Base-by-base conservation (phyloP, 2,113 vertebrate genomes). In the Azemiops feae region DNA sequence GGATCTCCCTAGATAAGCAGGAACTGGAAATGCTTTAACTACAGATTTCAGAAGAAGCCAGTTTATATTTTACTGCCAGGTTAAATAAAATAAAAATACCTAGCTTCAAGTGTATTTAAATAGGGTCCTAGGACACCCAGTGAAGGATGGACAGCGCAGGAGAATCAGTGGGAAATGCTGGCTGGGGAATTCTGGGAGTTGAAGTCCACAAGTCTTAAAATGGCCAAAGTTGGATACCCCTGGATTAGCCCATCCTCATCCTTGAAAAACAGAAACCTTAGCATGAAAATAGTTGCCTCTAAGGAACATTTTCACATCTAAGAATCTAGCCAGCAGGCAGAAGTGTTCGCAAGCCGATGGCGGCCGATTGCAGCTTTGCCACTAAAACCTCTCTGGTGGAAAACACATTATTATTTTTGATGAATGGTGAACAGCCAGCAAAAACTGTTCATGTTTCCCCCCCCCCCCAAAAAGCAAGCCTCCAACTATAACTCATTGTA, bases 341-440 rank as follows among this genome's bases (percentile, higher is more conserved):
- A 14, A 93, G 7, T 54, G 5, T 0, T 1, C 43, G 45, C 30
- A 7, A 92, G 93, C 86, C 0, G 0, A 14, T 74, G 53, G 52
- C 11, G 39, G 95, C 23, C 86, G 34, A 1, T 57, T 93, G 95
- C 92, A 94, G 47, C 0, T 87, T 89, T 90, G 55, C 94, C 52
- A 89, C 94, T 58, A n/a, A 91, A 89, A 93, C 92, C 39, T 94
- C 58, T n/a, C 54, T 94, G n/a, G 88, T 92, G 87, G 94, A 81
- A 93, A 95, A 89, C 69, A 89, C 87, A 94, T 96, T 95, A 57
- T 91, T 89, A 88, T 92, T 94, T 94, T 96, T 95, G 97, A 96
- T 94, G 94, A 95, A 94, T 92, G 95, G 85, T 89, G 89, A 85
- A 92, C 93, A 92, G 91, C 91, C 87, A 95, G 96, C 93, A 93